Conservation (phyloP, 1,140 invertebrate species). For the Cherax destructor region DNA sequence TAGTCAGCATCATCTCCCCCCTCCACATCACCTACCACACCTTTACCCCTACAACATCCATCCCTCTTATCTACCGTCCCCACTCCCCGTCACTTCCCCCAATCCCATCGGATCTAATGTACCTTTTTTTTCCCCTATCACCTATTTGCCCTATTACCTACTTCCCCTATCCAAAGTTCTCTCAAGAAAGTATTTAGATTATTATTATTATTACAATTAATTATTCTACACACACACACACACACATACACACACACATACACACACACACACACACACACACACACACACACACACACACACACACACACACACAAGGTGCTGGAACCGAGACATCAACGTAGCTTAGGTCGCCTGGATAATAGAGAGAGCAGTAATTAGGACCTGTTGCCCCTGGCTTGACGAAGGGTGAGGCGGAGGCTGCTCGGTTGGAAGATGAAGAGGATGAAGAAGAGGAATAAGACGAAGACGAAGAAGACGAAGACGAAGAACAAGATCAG, state of each 20-base stretch:
- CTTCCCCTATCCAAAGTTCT: too few species aligned
- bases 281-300: too few species aligned
- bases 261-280: too few species aligned
- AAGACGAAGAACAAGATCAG: too few species aligned
- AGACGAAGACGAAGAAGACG: too few species aligned
- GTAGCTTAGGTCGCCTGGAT: constrained; percentile 18
- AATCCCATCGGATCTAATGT: not conserved
- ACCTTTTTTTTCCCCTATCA: too few species aligned
- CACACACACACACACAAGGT: not conserved
- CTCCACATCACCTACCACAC: not conserved
- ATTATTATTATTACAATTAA: too few species aligned
- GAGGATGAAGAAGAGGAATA: not conserved
- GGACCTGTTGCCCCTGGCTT: constrained; percentile 19
- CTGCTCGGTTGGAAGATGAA: not conserved
- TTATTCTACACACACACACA: too few species aligned
- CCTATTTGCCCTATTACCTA: too few species aligned
- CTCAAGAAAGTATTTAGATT: too few species aligned
- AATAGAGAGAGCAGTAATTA: constrained; percentile 36
- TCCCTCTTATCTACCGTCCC: not conserved
- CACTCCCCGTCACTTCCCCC: not conserved
- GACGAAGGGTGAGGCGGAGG: not conserved
- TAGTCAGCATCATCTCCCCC: not conserved
- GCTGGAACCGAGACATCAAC: not conserved
- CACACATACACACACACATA: too few species aligned
- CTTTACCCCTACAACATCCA: not conserved